A percentile compares a stretch with the other conserved stretches of the same genome.
Conservation (phyloP, 1,140 invertebrate genomes). For the Drosophila bocki region DNA sequence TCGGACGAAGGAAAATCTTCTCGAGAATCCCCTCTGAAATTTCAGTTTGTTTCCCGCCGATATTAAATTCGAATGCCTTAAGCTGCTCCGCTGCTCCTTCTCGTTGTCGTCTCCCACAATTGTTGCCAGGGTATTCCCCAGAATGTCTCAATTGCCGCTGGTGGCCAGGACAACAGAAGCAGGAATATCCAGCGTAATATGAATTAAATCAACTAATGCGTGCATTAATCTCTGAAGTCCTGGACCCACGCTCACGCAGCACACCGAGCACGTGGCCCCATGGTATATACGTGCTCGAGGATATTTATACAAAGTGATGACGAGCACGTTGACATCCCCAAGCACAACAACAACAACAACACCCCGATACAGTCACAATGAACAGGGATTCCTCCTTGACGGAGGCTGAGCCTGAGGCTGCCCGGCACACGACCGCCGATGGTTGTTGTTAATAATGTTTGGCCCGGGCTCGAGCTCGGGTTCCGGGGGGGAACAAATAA, state of each 20-base stretch:
- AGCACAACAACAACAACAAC: not conserved
- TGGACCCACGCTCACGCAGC: slow-evolving; percentile 49
- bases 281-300: slow-evolving; percentile 81
- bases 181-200: slow-evolving; percentile 59
- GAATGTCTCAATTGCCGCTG: slow-evolving; percentile 77
- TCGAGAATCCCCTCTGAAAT: slow-evolving; percentile 1
- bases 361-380: slow-evolving; percentile 41
- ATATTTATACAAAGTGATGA: slow-evolving; percentile 84
- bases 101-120: slow-evolving; percentile 4
- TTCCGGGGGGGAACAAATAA: slow-evolving; percentile 58
- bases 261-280: slow-evolving; percentile 77
- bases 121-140: slow-evolving; percentile 73
- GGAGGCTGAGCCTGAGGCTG: slow-evolving; percentile 22
- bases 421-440: slow-evolving; percentile 56
- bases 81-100: slow-evolving; percentile 12
- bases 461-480: slow-evolving; percentile 7
- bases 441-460: slow-evolving; percentile 79
- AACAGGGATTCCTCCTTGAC: slow-evolving; percentile 11
- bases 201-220: slow-evolving; percentile 85
- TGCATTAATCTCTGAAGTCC: slow-evolving; percentile 83
- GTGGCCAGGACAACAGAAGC: slow-evolving; percentile 53
- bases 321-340: slow-evolving; percentile 60
- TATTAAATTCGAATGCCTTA: slow-evolving; percentile 48
- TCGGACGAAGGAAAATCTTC: not conserved
- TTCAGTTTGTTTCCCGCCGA: slow-evolving; percentile 30